Base-by-base conservation (phyloP, 2,888 invertebrate species). In the Parnassius apollo region DNA sequence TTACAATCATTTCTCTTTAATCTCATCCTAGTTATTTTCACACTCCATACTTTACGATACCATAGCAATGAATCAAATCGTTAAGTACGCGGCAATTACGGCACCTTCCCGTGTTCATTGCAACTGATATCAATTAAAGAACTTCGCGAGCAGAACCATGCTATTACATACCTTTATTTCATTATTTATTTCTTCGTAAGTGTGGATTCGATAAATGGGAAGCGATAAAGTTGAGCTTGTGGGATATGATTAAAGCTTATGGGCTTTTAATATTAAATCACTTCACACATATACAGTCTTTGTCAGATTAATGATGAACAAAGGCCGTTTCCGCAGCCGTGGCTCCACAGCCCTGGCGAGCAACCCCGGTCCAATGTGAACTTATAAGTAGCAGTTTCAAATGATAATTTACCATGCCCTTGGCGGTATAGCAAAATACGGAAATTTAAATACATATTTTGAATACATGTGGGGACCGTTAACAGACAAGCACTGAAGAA, bases 121-220 rank as follows among this genome's bases (percentile, higher is more conserved):
- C 71, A 75, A 75, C 66, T 69, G 76, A 75, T 81, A 82, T 83
- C 82, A 83, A 82, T 83, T 83, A 75, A 65, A 74, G 63, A 69
- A 69, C 65, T 70, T 67, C 70, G 58, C 66, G 69, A 69, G 68
- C 18, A 45, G 54, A 59, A 52, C 71, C 71, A 71, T 72, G 73
- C 76, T 75, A 80, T 82, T 80, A 82, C 69, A 66, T 63, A 66
- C 69, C 72, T 72, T 71, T 73, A 75, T 72, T 73, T 71, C 65
- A 72, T 75, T 71, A 76, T 82, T 80, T 75, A 79, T 78, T 76
- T 73, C 70, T 65, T 69, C 63, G 57, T 67, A 68, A 68, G 68
- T 67, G 68, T 68, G 69, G 70, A 74, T 67, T 68, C 65, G 70
- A 73, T 74, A 67, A 71, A 69, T 71, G 70, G 68, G 65, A 63